These are phyloP conservation scores for Anthonomus grandis DNA, from an alignment of 1,140 invertebrate genomes.

Conservation along the genomic window DNA sequence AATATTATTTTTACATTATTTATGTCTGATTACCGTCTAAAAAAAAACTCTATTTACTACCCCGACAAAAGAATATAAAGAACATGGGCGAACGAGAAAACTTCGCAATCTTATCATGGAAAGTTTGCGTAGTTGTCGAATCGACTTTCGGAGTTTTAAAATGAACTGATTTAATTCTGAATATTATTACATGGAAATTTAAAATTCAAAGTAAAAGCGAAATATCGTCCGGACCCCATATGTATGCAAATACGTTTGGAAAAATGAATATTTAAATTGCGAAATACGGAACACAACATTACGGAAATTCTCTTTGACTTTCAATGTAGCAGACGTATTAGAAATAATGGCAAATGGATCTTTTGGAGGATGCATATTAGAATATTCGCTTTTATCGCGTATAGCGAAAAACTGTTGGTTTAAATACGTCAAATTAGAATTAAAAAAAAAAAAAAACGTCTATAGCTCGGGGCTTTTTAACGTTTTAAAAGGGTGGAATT, in stretches of 20 bases:
- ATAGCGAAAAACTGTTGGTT: too few relatives aligned
- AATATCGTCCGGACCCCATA: slow-evolving; percentile 48
- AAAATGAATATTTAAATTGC: slow-evolving; percentile 50
- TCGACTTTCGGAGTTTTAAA: slow-evolving; percentile 44
- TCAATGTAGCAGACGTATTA: slow-evolving; percentile 15
- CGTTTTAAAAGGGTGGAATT: too few relatives aligned
- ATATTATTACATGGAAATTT: slow-evolving; percentile 50
- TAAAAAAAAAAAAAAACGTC: too few relatives aligned
- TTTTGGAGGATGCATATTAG: too few relatives aligned
- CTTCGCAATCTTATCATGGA: slow-evolving; percentile 47
- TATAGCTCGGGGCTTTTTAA: too few relatives aligned
- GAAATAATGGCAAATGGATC: too few relatives aligned
- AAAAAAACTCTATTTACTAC: slow-evolving; percentile 16
- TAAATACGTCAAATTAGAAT: too few relatives aligned
- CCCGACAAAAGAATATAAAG: slow-evolving; percentile 28
- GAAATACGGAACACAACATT: slow-evolving; percentile 28
- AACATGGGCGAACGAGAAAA: slow-evolving; percentile 35
- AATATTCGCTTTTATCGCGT: too few relatives aligned
- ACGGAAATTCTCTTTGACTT: slow-evolving; percentile 26
- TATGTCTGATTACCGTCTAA: not conserved
- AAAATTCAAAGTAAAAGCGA: slow-evolving; percentile 50
- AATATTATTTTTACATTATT: not conserved
- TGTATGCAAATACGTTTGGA: slow-evolving; percentile 47
- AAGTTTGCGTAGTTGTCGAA: slow-evolving; percentile 39
- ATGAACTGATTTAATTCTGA: slow-evolving; percentile 51